Base-by-base conservation (phyloP, 2,888 invertebrate species). In the Conchocele bisecta region DNA sequence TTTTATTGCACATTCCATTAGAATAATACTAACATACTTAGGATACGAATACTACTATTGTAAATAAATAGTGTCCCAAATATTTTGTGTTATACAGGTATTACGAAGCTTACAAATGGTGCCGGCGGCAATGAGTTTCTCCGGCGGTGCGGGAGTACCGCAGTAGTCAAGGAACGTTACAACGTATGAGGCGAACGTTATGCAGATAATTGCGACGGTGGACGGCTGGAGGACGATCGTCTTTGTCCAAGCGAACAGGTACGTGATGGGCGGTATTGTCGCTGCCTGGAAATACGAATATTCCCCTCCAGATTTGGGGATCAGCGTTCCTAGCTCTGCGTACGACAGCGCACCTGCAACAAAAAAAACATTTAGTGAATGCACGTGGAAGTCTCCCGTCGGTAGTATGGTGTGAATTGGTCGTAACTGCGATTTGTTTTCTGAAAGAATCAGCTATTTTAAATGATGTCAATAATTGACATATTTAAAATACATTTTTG, bases 221-320 rank as follows among this genome's bases (percentile, higher is more conserved):
- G 91, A 88, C 1, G 92, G 92, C 59, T 89, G 83, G 3, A 87
- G 67, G 7, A 89, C 82, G 6, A 88, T 64, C 37, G 84, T 74
- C 17, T 81, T 76, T 0, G 86, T 84, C 89, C 88, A 96, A 5
- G 95, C 94, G 85, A 94, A 95, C 59, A 88, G 69, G 56, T 81
- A 87, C 17, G 86, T 86, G 15, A 80, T 50, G 6, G 95, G 86
- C 15, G 94, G 94, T 1, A 85, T 81, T 39, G 79, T 75, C 0
- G 80, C 84, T 26, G 64, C 77, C 48, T 71, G 56, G 31, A 83
- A 3, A 95, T 95, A 96, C 1, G 95, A 93, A 89, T 96, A 96
- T 90, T 96, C 96, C 0, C 95, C 96, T 1, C 96, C 96, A 0
- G 96, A 95, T 85, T 94, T 93, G 0, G 94, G 95, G 3, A 96